phyloP scores from a whole-genome alignment of 2,888 invertebrate genomes.

The Digitonthophagus gazella region DNA sequence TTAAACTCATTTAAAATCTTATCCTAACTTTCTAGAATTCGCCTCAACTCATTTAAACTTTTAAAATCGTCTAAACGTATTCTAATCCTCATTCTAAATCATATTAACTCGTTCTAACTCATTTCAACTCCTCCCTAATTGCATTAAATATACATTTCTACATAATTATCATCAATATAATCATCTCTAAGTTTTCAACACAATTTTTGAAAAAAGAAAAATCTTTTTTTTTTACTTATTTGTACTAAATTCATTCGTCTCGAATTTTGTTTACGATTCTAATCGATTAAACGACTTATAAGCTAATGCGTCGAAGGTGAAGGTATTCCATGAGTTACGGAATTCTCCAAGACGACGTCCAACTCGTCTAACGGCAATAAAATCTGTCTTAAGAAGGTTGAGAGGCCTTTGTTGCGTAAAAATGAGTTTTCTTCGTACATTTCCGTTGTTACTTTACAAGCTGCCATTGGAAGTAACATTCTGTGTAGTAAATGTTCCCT shows the following conservation, averaged over 20 bases:
- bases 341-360: conserved; percentile 82
- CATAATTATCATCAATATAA: no score
- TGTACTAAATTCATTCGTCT: background rate
- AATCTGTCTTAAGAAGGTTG: conserved; percentile 87
- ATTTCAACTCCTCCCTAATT: no score
- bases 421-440: conserved; percentile 98
- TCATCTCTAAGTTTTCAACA: no score
- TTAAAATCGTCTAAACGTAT: no score
- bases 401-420: conserved; percentile 78
- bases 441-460: conserved; percentile 82
- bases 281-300: conserved; percentile 2
- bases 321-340: conserved; percentile 69
- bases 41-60: no score
- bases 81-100: no score
- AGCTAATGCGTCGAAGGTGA: conserved; percentile 37
- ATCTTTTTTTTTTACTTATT: no score
- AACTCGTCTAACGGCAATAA: conserved; percentile 87
- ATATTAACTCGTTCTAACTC: no score
- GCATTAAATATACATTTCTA: no score
- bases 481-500: conserved; percentile 88
- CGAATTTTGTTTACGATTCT: background rate
- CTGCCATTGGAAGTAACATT: conserved; percentile 88
- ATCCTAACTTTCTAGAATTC: no score
- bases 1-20: no score
- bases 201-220: background rate